Evolutionary conservation across 2,797 vertebrate genomes (phyloP).

Genomic region (Melanotaenia maccullochi): DNA sequence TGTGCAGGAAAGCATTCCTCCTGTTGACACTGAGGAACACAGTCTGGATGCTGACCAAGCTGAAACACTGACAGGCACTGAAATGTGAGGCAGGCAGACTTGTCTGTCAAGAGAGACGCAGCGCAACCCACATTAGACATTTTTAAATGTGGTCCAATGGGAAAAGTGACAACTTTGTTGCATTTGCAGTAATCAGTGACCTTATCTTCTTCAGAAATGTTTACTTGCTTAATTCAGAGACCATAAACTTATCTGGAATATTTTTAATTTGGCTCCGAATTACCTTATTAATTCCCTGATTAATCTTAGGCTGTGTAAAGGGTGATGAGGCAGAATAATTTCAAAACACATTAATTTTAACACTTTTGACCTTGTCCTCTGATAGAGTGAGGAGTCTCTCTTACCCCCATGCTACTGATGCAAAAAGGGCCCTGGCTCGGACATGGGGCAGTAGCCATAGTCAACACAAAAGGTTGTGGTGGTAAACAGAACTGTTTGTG

Average conservation of each 20-base stretch:
- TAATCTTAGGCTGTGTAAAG: slow-evolving; percentile 10
- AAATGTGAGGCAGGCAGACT: slow-evolving; percentile 36
- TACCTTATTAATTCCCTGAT: slow-evolving; percentile 29
- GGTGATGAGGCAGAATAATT: slow-evolving; percentile 51
- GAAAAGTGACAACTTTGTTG: slow-evolving; percentile 6
- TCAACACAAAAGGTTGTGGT: slow-evolving; percentile 76
- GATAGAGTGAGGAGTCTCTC: slow-evolving; percentile 17
- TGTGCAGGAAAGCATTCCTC: slow-evolving; percentile 78
- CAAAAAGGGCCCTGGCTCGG: slow-evolving; percentile 56
- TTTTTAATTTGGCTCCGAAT: slow-evolving; percentile 17
- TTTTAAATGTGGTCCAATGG: slow-evolving; percentile 14
- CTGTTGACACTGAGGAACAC: slow-evolving; percentile 73
- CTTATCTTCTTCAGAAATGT: slow-evolving; percentile 19
- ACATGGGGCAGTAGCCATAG: slow-evolving; percentile 67
- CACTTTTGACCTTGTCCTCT: slow-evolving; percentile 35
- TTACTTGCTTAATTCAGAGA: slow-evolving; percentile 18
- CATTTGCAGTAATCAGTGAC: slow-evolving; percentile 10
- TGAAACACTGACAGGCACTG: slow-evolving; percentile 49
- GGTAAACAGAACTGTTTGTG: slow-evolving; percentile 79
- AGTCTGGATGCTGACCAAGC: slow-evolving; percentile 70
- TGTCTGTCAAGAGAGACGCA: slow-evolving; percentile 41
- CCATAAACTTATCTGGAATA: slow-evolving; percentile 10
- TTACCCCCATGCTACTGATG: slow-evolving; percentile 45
- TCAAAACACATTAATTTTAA: slow-evolving; percentile 53
- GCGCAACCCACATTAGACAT: slow-evolving; percentile 34